Base-by-base conservation (phyloP, 2,113 vertebrate genomes). In the Muntiacus reevesi region DNA sequence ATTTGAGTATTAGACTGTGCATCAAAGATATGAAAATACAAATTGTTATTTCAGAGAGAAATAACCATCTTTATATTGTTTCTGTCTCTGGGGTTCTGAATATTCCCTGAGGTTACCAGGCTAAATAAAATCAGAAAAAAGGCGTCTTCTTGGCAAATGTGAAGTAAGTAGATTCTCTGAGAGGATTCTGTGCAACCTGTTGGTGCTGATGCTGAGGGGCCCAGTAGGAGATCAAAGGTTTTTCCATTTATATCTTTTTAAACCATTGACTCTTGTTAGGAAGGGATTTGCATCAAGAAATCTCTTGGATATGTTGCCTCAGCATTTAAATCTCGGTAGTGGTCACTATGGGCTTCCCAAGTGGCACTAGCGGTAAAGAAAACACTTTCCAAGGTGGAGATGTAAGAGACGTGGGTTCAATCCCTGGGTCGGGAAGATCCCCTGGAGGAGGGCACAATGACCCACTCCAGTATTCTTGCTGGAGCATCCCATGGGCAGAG, bases 11-110 rank as follows among this genome's bases (percentile, higher is more conserved):
- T 93, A 94, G 95, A 85, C 83, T 97, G n/a, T 91, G 86, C 95
- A 97, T 98, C 96, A 78, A 95, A 87, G 62, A 14, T 97, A 97
- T 96, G 96, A 98, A 98, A 98, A 94, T 96, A 97, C 11, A 98
- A 97, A 96, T 96, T 81, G 91, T 98, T 87, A 76, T 98, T 98
- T 97, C 36, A 92, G 57, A 95, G 83, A 96, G 88, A 97, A 97
- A 95, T 94, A 79, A 60, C 95, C 84, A 4, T 71, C 92, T 96
- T 79, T 60, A 89, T 94, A 90, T 96, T 94, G 62, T 55, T 93
- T 95, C 71, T 95, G 47, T 95, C 97, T 95, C 93, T 23, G 2
- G 97, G 54, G 96, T 67, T 94, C 91, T 64, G 54, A 95, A 36
- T 79, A 78, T 82, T 86, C 95, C 96, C 94, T 23, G 54, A 30